A percentile compares a stretch with the other conserved stretches of the same genome.
Evolutionary conservation across 1,140 invertebrate genomes (phyloP).

Genomic region (Diploscapter pachys): DNA sequence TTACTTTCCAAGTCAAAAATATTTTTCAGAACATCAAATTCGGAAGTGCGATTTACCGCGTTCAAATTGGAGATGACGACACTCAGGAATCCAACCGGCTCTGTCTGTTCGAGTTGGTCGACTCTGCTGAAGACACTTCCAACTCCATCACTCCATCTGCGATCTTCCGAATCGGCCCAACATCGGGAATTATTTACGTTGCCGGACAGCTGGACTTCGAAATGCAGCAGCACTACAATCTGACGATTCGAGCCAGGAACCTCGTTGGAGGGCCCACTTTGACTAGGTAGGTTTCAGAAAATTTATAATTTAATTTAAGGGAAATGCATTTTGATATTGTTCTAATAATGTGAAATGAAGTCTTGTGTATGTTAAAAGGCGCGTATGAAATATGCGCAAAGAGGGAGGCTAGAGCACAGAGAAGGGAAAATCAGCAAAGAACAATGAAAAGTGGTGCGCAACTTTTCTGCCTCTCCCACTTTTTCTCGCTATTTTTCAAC

Average conservation of each 20-base stretch:
- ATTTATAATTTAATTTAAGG: too few species aligned
- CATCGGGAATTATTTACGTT: background rate
- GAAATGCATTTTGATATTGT: background rate
- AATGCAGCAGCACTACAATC: background rate
- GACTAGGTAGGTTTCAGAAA: too few species aligned
- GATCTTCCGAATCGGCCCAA: background rate
- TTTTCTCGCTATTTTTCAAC: too few species aligned
- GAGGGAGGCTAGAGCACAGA: too few species aligned
- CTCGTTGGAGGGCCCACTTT: background rate
- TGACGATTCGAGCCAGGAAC: constrained; percentile 1
- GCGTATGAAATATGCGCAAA: too few species aligned
- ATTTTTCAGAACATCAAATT: constrained; percentile 4
- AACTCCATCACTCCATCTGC: too few species aligned
- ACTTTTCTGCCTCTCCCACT: too few species aligned
- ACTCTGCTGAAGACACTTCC: too few species aligned
- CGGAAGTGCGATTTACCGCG: background rate
- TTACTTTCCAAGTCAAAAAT: background rate
- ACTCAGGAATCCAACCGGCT: constrained; percentile 4
- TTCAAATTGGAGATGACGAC: background rate
- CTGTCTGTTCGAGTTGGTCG: background rate
- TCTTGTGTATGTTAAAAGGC: background rate
- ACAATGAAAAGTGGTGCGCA: too few species aligned
- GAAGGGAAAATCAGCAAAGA: too few species aligned
- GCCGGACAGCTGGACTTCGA: constrained; percentile 9
- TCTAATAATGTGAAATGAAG: background rate